Evolutionary conservation across 1,140 invertebrate species (phyloP), one percentile per base, ranked within the genome.

Genomic region (Lineus longissimus): DNA sequence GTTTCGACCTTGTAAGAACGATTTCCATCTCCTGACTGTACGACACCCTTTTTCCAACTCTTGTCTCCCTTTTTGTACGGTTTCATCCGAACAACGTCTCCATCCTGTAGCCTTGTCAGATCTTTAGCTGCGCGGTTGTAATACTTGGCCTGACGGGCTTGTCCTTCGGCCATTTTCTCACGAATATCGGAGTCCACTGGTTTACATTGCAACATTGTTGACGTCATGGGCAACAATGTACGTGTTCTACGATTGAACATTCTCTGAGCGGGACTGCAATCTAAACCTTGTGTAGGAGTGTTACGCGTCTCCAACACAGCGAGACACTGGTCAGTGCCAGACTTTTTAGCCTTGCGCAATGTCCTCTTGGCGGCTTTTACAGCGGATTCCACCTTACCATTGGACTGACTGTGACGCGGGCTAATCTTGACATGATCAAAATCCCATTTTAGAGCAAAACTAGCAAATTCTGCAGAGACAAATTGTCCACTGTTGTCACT

Each of bases 401-500:
- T 68, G 25, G 31, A 13, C 36, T 59, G 25, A 4, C 40, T 25
- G 25, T 55, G 30, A 13, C 36, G 2, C 19, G 67, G 64, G 36
- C 2, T n/a, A 15, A 17, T 31, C 0, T 54, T 62, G 36, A 27
- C 29, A 47, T 66, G 47, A 30, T 56, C 41, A 57, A 66, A 63
- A 33, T 40, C 27, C 65, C 65, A 63, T 7, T 27, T n/a, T 30
- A 15, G n/a, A 9, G 30, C 43, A 40, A 66, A 63, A 17, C 22
- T 43, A 27, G 17, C 40, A 43, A 66, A 66, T 2, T 57, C 63
- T n/a, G 29, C 33, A 55, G 65, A 61, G 47, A 7, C 22, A 51
- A 65, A 72, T 30, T 63, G 40, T 56, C n/a, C 61, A 23, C 65
- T 51, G 36, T 63, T 58, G 55, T 63, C 64, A n/a, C 47, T 41